phyloP scores from a whole-genome alignment of 1,140 invertebrate species.

The Bombus pyrosoma region DNA sequence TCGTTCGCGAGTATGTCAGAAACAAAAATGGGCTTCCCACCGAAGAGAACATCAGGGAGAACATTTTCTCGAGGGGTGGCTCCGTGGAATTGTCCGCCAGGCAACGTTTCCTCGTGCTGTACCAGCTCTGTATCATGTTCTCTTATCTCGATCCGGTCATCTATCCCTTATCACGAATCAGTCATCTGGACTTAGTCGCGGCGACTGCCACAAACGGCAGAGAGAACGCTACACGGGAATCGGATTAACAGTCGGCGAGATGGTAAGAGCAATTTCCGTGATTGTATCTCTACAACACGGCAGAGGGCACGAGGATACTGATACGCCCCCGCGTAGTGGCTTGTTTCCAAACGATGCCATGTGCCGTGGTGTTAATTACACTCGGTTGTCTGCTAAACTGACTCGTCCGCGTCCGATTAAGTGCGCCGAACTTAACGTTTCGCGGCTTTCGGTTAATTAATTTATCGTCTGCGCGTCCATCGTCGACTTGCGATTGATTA shows the following conservation, averaged over 20 bases:
- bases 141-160: conserved; percentile 53
- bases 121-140: conserved; percentile 22
- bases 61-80: background rate
- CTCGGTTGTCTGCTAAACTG: conserved; percentile 60
- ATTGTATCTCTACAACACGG: conserved; percentile 63
- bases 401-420: conserved; percentile 44
- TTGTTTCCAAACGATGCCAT: conserved; percentile 28
- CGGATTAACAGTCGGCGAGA: conserved; percentile 70
- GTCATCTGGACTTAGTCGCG: conserved; percentile 50
- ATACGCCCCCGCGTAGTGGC: conserved; percentile 44
- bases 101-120: background rate
- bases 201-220: conserved; percentile 9
- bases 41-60: background rate
- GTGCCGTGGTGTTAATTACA: conserved; percentile 59
- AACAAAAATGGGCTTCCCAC: background rate
- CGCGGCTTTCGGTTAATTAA: conserved; percentile 40
- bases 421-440: conserved; percentile 33
- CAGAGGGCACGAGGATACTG: conserved; percentile 36
- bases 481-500: background rate
- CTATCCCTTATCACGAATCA: conserved; percentile 63
- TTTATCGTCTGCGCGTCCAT: background rate
- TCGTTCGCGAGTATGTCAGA: background rate
- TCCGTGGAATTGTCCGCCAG: background rate
- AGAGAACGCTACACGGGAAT: conserved; percentile 58
- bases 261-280: conserved; percentile 71